Percentiles rank a stretch among this genome's conserved stretches.
phyloP scores from a whole-genome alignment of 2,888 invertebrate species.

The Ormia ochracea region DNA sequence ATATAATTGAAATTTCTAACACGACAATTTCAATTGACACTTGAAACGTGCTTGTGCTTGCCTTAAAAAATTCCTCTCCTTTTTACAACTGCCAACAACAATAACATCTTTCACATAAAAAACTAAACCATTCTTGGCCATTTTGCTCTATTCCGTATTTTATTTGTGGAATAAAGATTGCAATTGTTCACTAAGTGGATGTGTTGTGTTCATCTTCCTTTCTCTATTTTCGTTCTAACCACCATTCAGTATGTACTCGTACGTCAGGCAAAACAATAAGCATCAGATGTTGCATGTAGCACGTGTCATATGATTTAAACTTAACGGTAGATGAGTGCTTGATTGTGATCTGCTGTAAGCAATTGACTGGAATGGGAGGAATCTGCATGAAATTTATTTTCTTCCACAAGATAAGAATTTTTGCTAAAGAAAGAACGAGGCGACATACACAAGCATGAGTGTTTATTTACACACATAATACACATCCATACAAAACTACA shows the following conservation, averaged over 20 bases:
- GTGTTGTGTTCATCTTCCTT: background rate
- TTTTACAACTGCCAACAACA: background rate
- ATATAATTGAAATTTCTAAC: constrained; percentile 62
- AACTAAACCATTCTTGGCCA: constrained; percentile 11
- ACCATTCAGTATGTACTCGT: too few relatives aligned
- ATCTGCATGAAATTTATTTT: constrained; percentile 13
- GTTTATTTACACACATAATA: background rate
- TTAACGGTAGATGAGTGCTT: background rate
- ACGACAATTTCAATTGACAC: constrained; percentile 63
- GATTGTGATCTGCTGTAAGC: background rate
- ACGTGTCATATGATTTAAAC: constrained; percentile 46
- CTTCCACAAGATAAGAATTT: background rate
- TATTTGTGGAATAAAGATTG: constrained; percentile 1
- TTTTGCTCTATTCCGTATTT: constrained; percentile 23
- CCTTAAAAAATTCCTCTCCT: background rate
- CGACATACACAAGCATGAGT: background rate
- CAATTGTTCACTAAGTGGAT: constrained; percentile 31
- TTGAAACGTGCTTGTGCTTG: constrained; percentile 58
- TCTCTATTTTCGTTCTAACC: background rate
- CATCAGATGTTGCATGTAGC: constrained; percentile 53
- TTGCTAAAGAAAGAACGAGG: background rate
- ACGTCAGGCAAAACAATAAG: constrained; percentile 53
- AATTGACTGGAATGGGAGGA: constrained; percentile 5
- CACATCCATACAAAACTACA: too few relatives aligned
- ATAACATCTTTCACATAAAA: background rate